Evolutionary conservation across 1,140 invertebrate species (phyloP), one percentile per base, ranked within the genome.

Genomic region (Zaprionus inermis): DNA sequence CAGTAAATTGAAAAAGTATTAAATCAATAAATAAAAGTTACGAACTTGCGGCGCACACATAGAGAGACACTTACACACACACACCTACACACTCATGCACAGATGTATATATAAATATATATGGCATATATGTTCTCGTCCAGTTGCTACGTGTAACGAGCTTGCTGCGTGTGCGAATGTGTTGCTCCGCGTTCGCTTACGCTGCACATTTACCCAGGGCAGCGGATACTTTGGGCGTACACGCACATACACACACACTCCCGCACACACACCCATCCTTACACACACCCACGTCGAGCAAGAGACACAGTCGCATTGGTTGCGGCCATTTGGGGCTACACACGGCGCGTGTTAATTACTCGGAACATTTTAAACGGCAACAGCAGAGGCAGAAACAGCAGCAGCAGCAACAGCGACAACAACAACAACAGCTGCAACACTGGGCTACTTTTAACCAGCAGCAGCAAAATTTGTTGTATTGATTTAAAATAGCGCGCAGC

Each of bases 1-100:
- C 82, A 86, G 82, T 86, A 86, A 86, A 86, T 86, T 86, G 82
- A 88, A 86, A 86, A 86, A 86, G 82, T 86, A 86, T 86, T 86
- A 86, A 86, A 86, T 86, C 82, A 86, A 86, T 86, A 86, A 86
- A 86, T 86, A 86, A 86, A 86, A 86, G 76, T 88, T 86, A 81
- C 81, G 63, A 81, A 74, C 73, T 77, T 44, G 38, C 38, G n/a
- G 24, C 7, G 38, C 38, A 18, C 65, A 73, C 24, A 66, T 5
- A 28, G 51, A 60, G 32, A 28, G 16, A 59, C 36, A 65, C 11
- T 44, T n/a, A 30, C 12, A 57, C 36, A 71, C 30, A 78, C 52
- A 41, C 32, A 67, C 11, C 36, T n/a, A 30, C 12, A 57, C 36
- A 71, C 30, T 75, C 52, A 41, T 34, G 64, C 5, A 49, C 7